phyloP scores from a whole-genome alignment of 1,140 invertebrate genomes.

The Chironomus tepperi region DNA sequence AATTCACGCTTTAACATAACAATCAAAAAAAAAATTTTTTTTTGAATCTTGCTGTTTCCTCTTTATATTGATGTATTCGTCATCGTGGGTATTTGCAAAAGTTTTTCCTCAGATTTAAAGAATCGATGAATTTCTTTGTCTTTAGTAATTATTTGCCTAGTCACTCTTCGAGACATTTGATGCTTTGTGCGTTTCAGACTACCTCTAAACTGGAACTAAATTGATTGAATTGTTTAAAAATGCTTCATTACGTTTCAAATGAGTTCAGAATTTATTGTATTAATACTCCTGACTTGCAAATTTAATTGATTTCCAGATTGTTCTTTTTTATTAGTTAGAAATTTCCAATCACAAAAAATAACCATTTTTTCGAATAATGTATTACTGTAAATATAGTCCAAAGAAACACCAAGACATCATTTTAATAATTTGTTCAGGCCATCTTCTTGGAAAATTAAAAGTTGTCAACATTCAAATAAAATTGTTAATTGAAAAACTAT shows the following conservation, averaged over 20 bases:
- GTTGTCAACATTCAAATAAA: too few species aligned
- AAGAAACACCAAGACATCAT: too few species aligned
- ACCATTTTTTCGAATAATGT: too few species aligned
- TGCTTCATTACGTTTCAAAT: not conserved
- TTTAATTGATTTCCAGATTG: too few species aligned
- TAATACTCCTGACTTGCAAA: too few species aligned
- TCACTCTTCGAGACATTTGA: not conserved
- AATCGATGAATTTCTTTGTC: not conserved
- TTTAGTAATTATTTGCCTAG: not conserved
- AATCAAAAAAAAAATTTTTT: not conserved
- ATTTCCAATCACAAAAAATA: too few species aligned
- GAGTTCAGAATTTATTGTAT: too few species aligned
- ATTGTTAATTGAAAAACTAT: too few species aligned
- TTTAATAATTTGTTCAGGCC: too few species aligned
- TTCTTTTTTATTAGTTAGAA: too few species aligned
- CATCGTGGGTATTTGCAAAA: not conserved
- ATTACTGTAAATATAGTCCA: too few species aligned
- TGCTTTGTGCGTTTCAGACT: not conserved
- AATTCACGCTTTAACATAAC: conserved; percentile 16
- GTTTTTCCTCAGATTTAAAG: not conserved
- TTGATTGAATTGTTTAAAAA: conserved; percentile 13
- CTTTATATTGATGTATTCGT: not conserved
- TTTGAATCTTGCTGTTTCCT: not conserved
- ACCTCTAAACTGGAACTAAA: not conserved
- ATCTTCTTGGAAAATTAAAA: too few species aligned